These are phyloP conservation scores for Xanthorhoe designata DNA, from an alignment of 2,888 invertebrate species.

Conservation along the genomic window DNA sequence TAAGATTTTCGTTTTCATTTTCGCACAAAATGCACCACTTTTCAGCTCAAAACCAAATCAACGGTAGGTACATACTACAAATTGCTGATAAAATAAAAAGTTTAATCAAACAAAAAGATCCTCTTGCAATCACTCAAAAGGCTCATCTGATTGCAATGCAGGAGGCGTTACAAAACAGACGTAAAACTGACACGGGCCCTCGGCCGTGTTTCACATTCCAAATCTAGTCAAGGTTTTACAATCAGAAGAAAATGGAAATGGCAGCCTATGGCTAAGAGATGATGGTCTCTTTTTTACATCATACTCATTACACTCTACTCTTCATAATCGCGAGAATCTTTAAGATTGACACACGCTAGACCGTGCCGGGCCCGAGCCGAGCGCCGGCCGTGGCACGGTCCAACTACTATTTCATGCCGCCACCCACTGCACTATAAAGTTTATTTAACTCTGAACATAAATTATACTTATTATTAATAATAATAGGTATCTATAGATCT, in stretches of 20 bases:
- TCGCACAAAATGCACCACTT: too few relatives aligned
- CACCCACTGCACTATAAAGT: too few relatives aligned
- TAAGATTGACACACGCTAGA: too few relatives aligned
- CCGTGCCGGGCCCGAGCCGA: too few relatives aligned
- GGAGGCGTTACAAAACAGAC: constrained; percentile 35
- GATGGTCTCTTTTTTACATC: background rate
- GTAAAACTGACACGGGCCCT: constrained; percentile 45
- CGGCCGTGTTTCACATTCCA: constrained; percentile 50
- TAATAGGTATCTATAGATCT: too few relatives aligned
- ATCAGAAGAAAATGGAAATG: constrained; percentile 37
- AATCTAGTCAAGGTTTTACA: constrained; percentile 49
- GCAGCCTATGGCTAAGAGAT: constrained; percentile 2
- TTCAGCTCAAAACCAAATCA: background rate
- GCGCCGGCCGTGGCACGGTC: too few relatives aligned
- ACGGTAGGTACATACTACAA: background rate
- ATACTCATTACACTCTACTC: background rate
- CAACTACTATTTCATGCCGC: too few relatives aligned
- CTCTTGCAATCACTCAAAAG: constrained; percentile 21
- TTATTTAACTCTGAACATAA: too few relatives aligned
- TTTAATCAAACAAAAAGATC: constrained; percentile 24
- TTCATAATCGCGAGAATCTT: too few relatives aligned
- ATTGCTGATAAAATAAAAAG: constrained; percentile 19
- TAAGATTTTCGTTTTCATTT: too few relatives aligned
- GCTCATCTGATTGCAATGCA: constrained; percentile 36
- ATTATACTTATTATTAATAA: too few relatives aligned